Base-by-base conservation (phyloP, 2,797 vertebrate genomes). In the Argya squamiceps region DNA sequence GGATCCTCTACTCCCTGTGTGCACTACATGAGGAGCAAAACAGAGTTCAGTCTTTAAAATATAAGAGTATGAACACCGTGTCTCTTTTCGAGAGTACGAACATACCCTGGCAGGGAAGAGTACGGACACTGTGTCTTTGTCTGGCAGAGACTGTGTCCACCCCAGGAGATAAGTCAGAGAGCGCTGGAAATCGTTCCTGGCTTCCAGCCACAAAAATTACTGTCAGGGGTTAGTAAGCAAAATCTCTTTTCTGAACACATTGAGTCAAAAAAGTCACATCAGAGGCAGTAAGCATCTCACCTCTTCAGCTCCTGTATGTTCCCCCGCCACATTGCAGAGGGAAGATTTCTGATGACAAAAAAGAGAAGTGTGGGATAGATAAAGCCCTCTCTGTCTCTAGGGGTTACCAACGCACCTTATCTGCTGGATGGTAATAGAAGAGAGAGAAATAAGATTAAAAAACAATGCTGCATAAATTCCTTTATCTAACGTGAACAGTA, bases 181-280 rank as follows among this genome's bases (percentile, higher is more conserved):
- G 30, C 34, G 36, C 34, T 89, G 56, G 52, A 89, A 79, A 83
- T 74, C 37, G 10, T 83, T 89, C 47, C 68, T 93, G 59, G 84
- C 71, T 76, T 93, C 52, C 74, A 92, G 84, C 34, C 87, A 81
- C 56, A 77, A 67, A 76, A 94, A 91, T 78, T 93, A 75, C 52
- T 91, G 69, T 81, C 74, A 55, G 43, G n/a, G 36, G 56, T 94
- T 89, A 93, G 65, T 63, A 89, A 82, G 59, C 67, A 84, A 92
- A 84, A 84, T 64, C 70, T 32, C 19, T 73, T 82, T 44, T 92
- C 74, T 92, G 80, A 89, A 67, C 24, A 55, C 11, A n/a, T 29
- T 44, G 43, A 82, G 26, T 84, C 37, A 84, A 87, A 82, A 88
- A 92, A 63, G 23, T 67, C 43, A 53, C 22, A 70, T 73, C 37